Evolutionary conservation across 64 coral and sea anemone genomes (phyloP), one percentile per base, ranked within the genome.

Genomic region (Actinia tenebrosa): DNA sequence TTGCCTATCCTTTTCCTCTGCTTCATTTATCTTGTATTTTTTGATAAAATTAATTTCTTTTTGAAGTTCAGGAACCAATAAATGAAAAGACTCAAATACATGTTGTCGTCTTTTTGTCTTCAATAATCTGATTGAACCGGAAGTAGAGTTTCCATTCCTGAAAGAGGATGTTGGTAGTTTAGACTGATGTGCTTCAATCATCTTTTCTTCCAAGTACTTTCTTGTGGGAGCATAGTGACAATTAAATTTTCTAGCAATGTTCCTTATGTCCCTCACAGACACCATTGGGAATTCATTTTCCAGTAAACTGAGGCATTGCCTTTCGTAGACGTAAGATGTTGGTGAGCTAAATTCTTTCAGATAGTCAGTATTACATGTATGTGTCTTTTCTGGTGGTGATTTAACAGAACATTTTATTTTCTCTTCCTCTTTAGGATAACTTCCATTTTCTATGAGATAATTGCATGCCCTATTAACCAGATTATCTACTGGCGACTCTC

Each of bases 221-320:
- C 86, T 90, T 19, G 81, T 81, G 11, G 97, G 93, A 6, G 97
- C 97, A 81, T 99, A 99, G 54, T 99, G 97, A 37, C 50, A 2
- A 16, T 77, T 69, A 64, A 71, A 95, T 60, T 90, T 93, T 18
- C 1, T 10, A 84, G 92, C 54, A 55, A 85, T 92, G 22, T 0
- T 86, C 17, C 88, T 89, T 26, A 99, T 95, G 43, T 95, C 83
- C 44, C 18, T 86, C 16, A 89, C 84, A 16, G 80, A 55, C 9
- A 99, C 56, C 10, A 10, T 91, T 45, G 64, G 86, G 54, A 95
- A 99, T 45, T 99, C 93, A 72, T 93, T 89, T 56, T 87, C 64
- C 15, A 99, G 80, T n/a, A 93, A 71, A 1, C 43, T 3, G 20
- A 84, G 18, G 80, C 97, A 92, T 42, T 99, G 90, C 11, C 43